Evolutionary conservation across 1,140 invertebrate genomes (phyloP), one percentile per base, ranked within the genome.

Genomic region (Lordiphosa clarofinis): DNA sequence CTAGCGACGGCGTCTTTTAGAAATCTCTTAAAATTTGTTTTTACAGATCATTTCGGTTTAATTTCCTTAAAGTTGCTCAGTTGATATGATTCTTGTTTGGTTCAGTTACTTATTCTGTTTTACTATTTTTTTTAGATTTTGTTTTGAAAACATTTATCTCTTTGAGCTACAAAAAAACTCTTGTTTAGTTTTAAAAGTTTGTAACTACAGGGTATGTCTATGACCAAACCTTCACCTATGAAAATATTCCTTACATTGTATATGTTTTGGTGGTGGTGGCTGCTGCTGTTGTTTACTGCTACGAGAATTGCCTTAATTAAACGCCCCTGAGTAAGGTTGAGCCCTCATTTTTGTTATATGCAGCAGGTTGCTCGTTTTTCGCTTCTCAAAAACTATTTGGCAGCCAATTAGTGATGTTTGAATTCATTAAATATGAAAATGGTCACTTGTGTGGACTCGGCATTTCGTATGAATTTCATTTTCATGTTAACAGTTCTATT

Each of bases 401-500:
- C 78, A 78, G 65, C 79, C 84, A 84, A 84, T 84, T 84, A 84
- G 79, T 53, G 39, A 73, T 65, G 64, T 86, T 84, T 86, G 73
- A 73, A 84, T 84, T 70, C 54, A 71, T 73, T 66, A 84, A 65
- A 63, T 43, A 56, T 28, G 43, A 61, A 55, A 44, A 42, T 54
- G 49, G 63, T 52, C 53, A 56, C n/a, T n/a, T n/a, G n/a, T n/a
- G n/a, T n/a, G n/a, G n/a, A n/a, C n/a, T n/a, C n/a, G n/a, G 15
- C 15, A 15, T 15, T 15, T 15, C 4, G 3, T 21, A 21, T 58
- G 54, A 66, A 78, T 62, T 84, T 73, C 78, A 78, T 84, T 73
- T 64, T 38, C 79, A 84, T 84, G 78, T 82, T 82, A 82, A 82
- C 79, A 84, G 73, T 84, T 84, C 73, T 86, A 86, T 84, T 84